A percentile compares a stretch with the other conserved stretches of the same genome.
These are phyloP conservation scores for Euclidia mi DNA, from an alignment of 2,888 invertebrate species.

Conservation along the genomic window DNA sequence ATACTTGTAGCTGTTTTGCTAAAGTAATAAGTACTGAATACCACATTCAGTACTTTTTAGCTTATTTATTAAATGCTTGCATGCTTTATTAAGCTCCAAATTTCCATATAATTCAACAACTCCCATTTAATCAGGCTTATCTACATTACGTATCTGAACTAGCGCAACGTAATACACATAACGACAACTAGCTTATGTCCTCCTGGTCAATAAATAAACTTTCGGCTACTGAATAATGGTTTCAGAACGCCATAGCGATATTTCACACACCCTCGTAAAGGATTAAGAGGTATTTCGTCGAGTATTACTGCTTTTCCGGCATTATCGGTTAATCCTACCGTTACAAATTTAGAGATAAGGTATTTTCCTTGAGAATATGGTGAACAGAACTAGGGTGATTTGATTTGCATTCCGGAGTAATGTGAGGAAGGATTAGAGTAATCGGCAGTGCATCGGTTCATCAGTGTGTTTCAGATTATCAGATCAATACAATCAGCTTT, in stretches of 20 bases:
- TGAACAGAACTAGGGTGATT: conserved; percentile 61
- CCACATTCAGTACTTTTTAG: no score
- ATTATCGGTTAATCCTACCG: conserved; percentile 56
- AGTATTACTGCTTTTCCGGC: conserved; percentile 29
- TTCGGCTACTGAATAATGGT: conserved; percentile 61
- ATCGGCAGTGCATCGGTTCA: conserved; percentile 31
- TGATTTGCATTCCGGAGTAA: conserved; percentile 62
- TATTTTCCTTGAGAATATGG: conserved; percentile 65
- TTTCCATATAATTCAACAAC: not conserved
- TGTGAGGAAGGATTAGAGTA: conserved; percentile 47
- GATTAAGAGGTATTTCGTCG: conserved; percentile 59
- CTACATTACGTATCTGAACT: conserved; percentile 50
- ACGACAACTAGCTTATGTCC: conserved; percentile 57
- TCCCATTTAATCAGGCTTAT: conserved; percentile 2
- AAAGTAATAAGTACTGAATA: no score
- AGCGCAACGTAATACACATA: conserved; percentile 71
- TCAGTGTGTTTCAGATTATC: conserved; percentile 25
- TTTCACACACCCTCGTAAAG: conserved; percentile 68
- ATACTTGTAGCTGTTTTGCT: no score
- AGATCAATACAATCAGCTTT: conserved; percentile 23
- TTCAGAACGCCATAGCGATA: conserved; percentile 61
- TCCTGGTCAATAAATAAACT: conserved; percentile 77
- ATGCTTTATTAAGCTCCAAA: no score
- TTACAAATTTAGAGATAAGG: conserved; percentile 78
- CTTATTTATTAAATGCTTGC: no score